These are phyloP conservation scores for Etheostoma perlongum DNA, from an alignment of 2,797 vertebrate species.

Conservation along the genomic window DNA sequence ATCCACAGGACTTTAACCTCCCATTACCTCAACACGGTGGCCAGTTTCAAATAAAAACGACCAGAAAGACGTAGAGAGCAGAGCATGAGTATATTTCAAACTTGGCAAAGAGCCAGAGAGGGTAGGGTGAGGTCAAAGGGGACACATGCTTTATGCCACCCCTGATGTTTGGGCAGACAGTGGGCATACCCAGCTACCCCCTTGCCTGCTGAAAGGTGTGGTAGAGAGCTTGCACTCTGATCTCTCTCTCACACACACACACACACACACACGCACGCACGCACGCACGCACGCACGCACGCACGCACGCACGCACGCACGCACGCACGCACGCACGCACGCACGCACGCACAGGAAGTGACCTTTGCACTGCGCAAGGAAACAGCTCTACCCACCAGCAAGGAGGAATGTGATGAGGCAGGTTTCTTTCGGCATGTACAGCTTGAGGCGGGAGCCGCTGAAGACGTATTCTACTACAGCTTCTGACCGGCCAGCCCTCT, in stretches of 20 bases:
- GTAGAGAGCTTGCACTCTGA: slow-evolving; percentile 14
- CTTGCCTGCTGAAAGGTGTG: slow-evolving; percentile 22
- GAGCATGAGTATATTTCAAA: slow-evolving; percentile 7
- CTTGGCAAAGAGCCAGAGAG: slow-evolving; percentile 32
- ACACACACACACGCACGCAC: neutral
- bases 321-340: too few species aligned
- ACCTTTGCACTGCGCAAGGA: slow-evolving; percentile 8
- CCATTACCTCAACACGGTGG: neutral
- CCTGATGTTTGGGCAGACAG: slow-evolving; percentile 13
- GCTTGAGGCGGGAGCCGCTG: slow-evolving; percentile 96
- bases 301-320: neutral
- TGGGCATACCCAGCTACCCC: neutral
- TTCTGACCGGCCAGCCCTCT: slow-evolving; percentile 95
- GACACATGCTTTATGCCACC: slow-evolving; percentile 50
- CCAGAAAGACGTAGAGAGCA: slow-evolving; percentile 10
- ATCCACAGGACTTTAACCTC: neutral
- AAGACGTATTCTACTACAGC: slow-evolving; percentile 98
- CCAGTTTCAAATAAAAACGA: slow-evolving; percentile 26
- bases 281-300: too few species aligned
- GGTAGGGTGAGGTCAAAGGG: slow-evolving; percentile 47
- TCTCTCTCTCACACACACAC: neutral
- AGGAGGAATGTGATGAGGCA: slow-evolving; percentile 99
- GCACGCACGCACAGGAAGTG: slow-evolving; percentile 3
- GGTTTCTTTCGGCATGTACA: slow-evolving; percentile 99
- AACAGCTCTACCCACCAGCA: slow-evolving; percentile 86